Conservation (phyloP, 2,797 vertebrate genomes). For the Squalus acanthias region DNA sequence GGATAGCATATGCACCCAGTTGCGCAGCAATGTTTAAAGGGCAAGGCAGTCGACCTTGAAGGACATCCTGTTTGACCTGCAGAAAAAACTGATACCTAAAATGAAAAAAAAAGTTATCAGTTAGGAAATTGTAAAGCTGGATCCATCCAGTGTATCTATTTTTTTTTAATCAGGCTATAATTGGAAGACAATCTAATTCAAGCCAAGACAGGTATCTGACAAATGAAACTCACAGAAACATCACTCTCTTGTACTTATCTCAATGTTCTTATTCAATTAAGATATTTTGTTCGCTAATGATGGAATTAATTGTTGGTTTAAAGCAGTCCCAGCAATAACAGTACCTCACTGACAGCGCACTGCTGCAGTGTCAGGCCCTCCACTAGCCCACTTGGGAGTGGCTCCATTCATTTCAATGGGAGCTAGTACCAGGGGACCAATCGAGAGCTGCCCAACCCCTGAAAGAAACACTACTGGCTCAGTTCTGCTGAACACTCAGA, state of each 20-base stretch:
- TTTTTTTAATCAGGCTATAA: neutral
- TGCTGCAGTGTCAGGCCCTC: neutral
- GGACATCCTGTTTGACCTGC: constrained; percentile 79
- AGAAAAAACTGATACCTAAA: constrained; percentile 79
- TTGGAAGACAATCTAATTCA: neutral
- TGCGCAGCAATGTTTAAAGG: constrained; percentile 60
- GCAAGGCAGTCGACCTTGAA: constrained; percentile 77
- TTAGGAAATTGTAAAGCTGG: constrained; percentile 41
- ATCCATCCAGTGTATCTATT: neutral
- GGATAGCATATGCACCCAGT: constrained; percentile 70
- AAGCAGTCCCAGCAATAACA: neutral
- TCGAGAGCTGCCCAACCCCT: neutral
- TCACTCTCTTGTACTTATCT: neutral
- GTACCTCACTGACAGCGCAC: neutral
- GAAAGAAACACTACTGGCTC: neutral
- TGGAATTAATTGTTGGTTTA: neutral
- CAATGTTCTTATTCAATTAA: neutral
- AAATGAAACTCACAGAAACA: constrained; percentile 9
- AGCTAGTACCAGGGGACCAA: neutral
- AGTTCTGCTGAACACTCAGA: neutral
- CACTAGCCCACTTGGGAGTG: neutral
- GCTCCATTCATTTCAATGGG: neutral
- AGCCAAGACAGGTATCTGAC: neutral
- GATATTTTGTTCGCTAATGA: neutral
- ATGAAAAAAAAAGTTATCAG: constrained; percentile 48